Conservation (phyloP, 2,888 invertebrate genomes). For the Sphaeridia pumilis region DNA sequence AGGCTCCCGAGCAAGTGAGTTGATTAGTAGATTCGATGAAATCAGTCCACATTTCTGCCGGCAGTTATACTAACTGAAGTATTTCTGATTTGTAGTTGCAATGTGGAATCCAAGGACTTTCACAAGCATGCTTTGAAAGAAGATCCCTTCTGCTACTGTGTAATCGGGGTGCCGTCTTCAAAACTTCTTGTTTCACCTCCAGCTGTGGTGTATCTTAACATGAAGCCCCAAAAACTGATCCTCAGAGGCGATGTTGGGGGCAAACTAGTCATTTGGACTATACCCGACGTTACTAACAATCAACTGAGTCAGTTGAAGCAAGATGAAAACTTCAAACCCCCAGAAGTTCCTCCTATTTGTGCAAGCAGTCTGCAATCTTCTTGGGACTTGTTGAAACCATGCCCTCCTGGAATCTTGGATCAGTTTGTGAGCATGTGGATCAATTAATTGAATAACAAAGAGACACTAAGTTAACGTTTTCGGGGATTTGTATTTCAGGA, state of each 20-base stretch:
- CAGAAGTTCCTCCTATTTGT: slow-evolving; percentile 59
- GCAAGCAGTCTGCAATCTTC: slow-evolving; percentile 71
- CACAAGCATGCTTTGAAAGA: slow-evolving; percentile 49
- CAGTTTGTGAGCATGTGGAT: slow-evolving; percentile 60
- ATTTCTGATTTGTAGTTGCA: slow-evolving; percentile 59
- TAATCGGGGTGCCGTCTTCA: slow-evolving; percentile 35
- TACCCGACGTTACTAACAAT: slow-evolving; percentile 65
- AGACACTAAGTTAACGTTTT: too few species aligned
- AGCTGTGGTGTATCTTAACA: slow-evolving; percentile 47
- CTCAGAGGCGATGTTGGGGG: slow-evolving; percentile 87
- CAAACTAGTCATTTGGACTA: slow-evolving; percentile 74
- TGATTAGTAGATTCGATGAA: too few species aligned
- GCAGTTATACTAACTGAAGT: too few species aligned
- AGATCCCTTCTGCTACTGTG: slow-evolving; percentile 30
- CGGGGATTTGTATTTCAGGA: too few species aligned
- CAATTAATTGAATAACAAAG: too few species aligned
- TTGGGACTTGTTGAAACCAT: slow-evolving; percentile 76
- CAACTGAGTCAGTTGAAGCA: slow-evolving; percentile 44
- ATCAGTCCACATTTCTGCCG: too few species aligned
- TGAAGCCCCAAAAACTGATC: slow-evolving; percentile 39
- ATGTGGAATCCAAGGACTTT: slow-evolving; percentile 83
- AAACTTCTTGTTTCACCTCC: slow-evolving; percentile 81
- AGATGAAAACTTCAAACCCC: slow-evolving; percentile 23
- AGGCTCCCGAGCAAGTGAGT: slow-evolving; percentile 90
- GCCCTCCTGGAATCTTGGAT: slow-evolving; percentile 82